Percentiles rank a stretch among this genome's conserved stretches.
Conservation (phyloP, 2,113 vertebrate species). For the Pteruthius melanotis region DNA sequence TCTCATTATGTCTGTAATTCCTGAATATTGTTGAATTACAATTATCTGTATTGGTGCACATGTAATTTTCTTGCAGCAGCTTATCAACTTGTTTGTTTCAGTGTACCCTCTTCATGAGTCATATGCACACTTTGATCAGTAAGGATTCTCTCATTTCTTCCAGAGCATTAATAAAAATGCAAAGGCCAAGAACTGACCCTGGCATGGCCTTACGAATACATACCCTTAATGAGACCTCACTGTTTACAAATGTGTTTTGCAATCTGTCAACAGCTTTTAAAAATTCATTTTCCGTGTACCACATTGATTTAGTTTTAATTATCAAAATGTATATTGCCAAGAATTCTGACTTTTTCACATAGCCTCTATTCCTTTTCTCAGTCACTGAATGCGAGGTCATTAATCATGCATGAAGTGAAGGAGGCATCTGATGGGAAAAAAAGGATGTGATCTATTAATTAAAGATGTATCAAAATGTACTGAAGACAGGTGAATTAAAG, state of each 20-base stretch:
- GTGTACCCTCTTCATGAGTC: not conserved
- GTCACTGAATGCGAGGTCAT: not conserved
- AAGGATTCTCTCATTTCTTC: not conserved
- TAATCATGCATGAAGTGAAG: not conserved
- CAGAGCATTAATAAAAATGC: not conserved
- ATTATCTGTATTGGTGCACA: not conserved
- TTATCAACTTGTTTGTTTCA: constrained; percentile 9
- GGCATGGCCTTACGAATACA: not conserved
- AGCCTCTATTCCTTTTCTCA: not conserved
- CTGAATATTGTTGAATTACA: not conserved
- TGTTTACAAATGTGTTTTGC: not conserved
- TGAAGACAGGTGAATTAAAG: not conserved
- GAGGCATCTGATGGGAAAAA: not conserved
- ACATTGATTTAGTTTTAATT: not conserved
- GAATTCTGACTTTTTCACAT: not conserved
- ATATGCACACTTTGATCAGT: not conserved
- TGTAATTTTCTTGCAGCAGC: not conserved
- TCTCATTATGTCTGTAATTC: constrained; percentile 23
- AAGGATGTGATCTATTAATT: not conserved
- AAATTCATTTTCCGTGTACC: not conserved
- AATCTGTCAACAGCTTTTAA: not conserved
- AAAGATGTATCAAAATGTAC: not conserved
- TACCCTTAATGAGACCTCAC: not conserved
- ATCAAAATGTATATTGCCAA: not conserved
- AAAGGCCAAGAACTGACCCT: not conserved